A percentile compares a stretch with the other conserved stretches of the same genome.
Conservation (phyloP, 2,113 vertebrate species). For the Antennarius striatus region DNA sequence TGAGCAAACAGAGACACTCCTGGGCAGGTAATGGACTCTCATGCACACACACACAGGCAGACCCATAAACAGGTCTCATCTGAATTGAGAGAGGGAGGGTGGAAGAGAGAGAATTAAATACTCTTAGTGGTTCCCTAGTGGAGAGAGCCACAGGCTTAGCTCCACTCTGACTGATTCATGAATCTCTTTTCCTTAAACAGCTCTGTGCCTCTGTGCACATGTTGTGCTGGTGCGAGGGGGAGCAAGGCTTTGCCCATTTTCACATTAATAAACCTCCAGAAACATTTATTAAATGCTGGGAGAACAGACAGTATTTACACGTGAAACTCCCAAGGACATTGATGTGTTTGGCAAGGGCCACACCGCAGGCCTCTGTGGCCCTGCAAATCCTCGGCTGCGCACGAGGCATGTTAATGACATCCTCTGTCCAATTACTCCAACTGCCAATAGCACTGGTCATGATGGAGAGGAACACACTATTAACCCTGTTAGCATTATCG, state of each 20-base stretch:
- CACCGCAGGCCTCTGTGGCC: conserved; percentile 52
- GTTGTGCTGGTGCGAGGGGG: conserved; percentile 50
- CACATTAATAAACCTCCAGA: conserved; percentile 81
- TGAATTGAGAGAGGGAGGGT: conserved; percentile 12
- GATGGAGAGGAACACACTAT: conserved; percentile 75
- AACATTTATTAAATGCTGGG: conserved; percentile 79
- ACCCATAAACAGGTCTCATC: conserved; percentile 46
- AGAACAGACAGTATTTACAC: conserved; percentile 79
- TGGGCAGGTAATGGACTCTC: conserved; percentile 77
- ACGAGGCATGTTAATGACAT: conserved; percentile 71
- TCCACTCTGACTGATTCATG: conserved; percentile 75
- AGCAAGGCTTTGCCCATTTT: conserved; percentile 72
- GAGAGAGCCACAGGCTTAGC: conserved; percentile 80
- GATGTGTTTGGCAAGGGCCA: conserved; percentile 60
- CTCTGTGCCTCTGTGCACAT: conserved; percentile 79
- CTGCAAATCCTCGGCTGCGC: conserved; percentile 68
- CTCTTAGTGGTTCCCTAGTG: conserved; percentile 83
- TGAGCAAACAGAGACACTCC: conserved; percentile 86
- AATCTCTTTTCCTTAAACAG: conserved; percentile 82
- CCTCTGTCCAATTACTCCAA: conserved; percentile 71
- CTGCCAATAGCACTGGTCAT: conserved; percentile 69
- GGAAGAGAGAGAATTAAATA: conserved; percentile 86
- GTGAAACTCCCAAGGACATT: conserved; percentile 67
- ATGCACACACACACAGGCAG: conserved; percentile 35
- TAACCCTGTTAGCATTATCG: conserved; percentile 71